Base-by-base conservation (phyloP, 2,888 invertebrate species). In the Heteropelma amictum region DNA sequence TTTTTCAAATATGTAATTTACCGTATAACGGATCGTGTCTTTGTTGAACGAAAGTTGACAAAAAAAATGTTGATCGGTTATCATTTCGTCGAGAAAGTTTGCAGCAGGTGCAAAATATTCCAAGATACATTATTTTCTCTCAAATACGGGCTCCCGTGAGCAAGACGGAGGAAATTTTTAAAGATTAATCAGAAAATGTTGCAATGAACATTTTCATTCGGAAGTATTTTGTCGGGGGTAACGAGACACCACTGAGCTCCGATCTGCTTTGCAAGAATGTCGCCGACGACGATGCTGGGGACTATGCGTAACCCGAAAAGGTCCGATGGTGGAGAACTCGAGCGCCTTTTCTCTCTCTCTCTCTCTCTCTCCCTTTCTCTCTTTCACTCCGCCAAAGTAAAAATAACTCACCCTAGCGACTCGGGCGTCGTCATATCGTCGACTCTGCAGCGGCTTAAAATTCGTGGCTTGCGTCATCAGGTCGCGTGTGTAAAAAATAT, bases 231-330 rank as follows among this genome's bases (percentile, higher is more conserved):
- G 30, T 7, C 58, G 47, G 58, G 42, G 28, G 85, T 85, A 85
- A 85, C 82, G 79, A 77, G 84, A 85, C 77, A 85, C 85, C 78
- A 45, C 61, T 17, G 53, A 60, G 60, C 10, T 68, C 35, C 38
- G 56, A 58, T 67, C 33, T 49, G n/a, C 67, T 49, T 40, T 8
- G 45, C 72, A 64, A 53, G 45, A 58, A 28, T 26, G 51, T 64
- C 67, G 71, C 64, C 69, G 77, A 73, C 76, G 78, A 79, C 77
- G 79, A 79, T 81, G 81, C 77, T 77, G 80, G 12, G 80, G 79
- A 61, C 77, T 80, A 72, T 77, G 82, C 85, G 82, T 87, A 86
- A 86, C 88, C 88, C 87, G 87, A 89, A 88, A 89, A 85, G 88
- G 89, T 84, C 84, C 85, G 86, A 77, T 74, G 67, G 61, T 75